Evolutionary conservation across 2,797 vertebrate genomes (phyloP).

Genomic region (Aeoliscus strigatus): DNA sequence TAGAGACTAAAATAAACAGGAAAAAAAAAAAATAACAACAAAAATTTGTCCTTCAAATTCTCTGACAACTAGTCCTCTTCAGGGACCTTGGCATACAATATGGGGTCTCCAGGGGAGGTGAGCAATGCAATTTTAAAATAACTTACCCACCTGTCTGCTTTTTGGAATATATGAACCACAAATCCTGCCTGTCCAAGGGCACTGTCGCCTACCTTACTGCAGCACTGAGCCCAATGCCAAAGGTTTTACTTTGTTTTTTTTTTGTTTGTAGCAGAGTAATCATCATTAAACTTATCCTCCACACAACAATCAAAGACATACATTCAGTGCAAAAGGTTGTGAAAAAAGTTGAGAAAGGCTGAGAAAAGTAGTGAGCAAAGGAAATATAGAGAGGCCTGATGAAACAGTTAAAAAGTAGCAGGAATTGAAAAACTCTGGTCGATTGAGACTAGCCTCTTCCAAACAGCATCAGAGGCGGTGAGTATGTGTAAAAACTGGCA

Average conservation of each 20-base stretch:
- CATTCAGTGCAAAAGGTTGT: not conserved
- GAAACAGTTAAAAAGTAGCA: not conserved
- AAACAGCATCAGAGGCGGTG: slow-evolving; percentile 5
- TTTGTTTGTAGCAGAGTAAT: slow-evolving; percentile 1
- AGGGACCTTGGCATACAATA: not conserved
- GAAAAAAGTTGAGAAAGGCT: no score
- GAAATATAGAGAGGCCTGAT: no score
- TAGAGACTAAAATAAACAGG: not conserved
- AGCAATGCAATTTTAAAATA: not conserved
- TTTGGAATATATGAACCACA: not conserved
- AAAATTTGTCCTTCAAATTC: not conserved
- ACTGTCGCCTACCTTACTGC: not conserved
- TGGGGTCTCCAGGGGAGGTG: not conserved
- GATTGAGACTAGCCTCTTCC: not conserved
- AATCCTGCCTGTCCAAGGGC: not conserved
- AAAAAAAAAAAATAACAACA: no score
- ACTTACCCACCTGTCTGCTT: not conserved
- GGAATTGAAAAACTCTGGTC: slow-evolving; percentile 1
- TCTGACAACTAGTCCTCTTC: not conserved
- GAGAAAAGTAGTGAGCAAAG: not conserved
- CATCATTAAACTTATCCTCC: no score
- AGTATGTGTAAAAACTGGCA: no score
- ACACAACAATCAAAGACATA: not conserved
- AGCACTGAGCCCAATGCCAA: not conserved
- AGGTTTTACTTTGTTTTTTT: no score